Evolutionary conservation across 2,113 vertebrate species (phyloP).

Genomic region (Pithys albifrons): DNA sequence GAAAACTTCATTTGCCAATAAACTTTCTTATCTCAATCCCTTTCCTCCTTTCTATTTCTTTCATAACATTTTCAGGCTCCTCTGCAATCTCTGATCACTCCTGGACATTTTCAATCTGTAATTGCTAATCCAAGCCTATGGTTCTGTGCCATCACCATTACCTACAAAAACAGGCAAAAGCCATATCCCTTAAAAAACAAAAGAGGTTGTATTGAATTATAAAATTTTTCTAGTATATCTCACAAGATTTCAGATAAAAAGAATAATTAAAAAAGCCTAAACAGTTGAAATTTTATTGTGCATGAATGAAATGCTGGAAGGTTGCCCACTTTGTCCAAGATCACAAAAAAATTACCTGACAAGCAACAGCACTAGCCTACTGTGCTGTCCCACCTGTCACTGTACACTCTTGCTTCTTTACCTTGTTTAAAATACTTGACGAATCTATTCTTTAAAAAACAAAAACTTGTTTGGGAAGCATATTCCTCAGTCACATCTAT

Average conservation of each 20-base stretch:
- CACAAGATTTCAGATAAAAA: not conserved
- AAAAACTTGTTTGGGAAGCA: not conserved
- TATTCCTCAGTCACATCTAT: not conserved
- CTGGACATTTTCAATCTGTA: not conserved
- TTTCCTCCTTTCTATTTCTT: not conserved
- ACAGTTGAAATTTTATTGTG: not conserved
- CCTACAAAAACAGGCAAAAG: not conserved
- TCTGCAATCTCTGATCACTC: not conserved
- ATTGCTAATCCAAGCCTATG: not conserved
- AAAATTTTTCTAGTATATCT: not conserved
- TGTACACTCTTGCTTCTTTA: not conserved
- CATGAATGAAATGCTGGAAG: not conserved
- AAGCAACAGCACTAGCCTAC: not conserved
- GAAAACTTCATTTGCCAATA: not conserved
- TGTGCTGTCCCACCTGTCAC: not conserved
- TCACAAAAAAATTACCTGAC: not conserved
- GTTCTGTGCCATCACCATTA: not conserved
- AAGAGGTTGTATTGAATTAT: not conserved
- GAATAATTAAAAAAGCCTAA: not conserved
- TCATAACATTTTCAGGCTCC: not conserved
- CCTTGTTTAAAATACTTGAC: not conserved
- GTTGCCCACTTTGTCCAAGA: not conserved
- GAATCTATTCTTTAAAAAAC: not conserved
- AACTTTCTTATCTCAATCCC: not conserved
- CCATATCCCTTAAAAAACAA: not conserved